phyloP scores from a whole-genome alignment of 2,888 invertebrate species.

The Drosophila pseudotakahashii region DNA sequence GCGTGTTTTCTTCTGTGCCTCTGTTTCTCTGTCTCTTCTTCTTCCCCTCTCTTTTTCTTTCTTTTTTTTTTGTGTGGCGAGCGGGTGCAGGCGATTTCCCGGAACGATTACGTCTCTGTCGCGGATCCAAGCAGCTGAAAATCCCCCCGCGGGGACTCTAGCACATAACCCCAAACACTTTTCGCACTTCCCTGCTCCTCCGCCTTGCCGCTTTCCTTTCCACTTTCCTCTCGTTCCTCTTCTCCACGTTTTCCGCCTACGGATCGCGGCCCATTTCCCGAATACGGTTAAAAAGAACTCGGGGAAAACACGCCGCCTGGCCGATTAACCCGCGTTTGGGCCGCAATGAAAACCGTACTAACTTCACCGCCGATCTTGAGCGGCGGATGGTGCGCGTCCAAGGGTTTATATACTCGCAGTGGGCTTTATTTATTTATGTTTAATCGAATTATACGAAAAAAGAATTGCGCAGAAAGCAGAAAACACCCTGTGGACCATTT shows the following conservation, averaged over 20 bases:
- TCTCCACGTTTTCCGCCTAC: constrained; percentile 38
- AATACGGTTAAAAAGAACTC: constrained; percentile 10
- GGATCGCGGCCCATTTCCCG: constrained; percentile 39
- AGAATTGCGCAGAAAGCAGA: constrained; percentile 3
- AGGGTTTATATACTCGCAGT: background rate
- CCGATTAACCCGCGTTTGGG: background rate
- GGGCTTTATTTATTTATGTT: constrained; percentile 8
- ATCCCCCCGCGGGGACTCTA: constrained; percentile 30
- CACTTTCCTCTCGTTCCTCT: constrained; percentile 9
- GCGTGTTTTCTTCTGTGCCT: constrained; percentile 10
- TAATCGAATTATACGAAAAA: constrained; percentile 11
- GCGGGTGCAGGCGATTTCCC: constrained; percentile 16
- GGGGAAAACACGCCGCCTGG: constrained; percentile 23
- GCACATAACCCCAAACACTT: constrained; percentile 46
- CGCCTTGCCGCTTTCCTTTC: constrained; percentile 16
- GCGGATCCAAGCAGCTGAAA: constrained; percentile 21
- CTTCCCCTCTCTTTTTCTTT: background rate
- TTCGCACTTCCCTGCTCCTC: constrained; percentile 26
- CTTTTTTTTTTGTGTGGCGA: background rate
- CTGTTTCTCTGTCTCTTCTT: too few relatives aligned
- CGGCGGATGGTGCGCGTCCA: background rate
- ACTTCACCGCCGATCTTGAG: background rate
- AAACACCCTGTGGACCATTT: too few relatives aligned
- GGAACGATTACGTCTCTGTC: constrained; percentile 37
- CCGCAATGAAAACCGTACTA: background rate